Conservation (phyloP, 2,797 vertebrate species). For the Erpetoichthys calabaricus region DNA sequence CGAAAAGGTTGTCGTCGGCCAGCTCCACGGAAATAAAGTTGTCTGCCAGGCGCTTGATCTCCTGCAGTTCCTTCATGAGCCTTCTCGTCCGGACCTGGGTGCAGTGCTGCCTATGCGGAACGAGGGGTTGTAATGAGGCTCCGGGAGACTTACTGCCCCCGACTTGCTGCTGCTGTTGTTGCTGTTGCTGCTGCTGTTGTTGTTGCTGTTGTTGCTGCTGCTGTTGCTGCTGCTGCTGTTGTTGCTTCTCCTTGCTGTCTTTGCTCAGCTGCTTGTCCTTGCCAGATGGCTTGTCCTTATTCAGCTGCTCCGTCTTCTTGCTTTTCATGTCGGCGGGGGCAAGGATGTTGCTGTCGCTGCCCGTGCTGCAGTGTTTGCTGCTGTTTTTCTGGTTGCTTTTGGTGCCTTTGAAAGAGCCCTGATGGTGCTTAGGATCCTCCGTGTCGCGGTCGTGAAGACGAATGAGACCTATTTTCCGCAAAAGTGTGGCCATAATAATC, state of each 20-base stretch:
- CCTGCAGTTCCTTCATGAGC: slow-evolving; percentile 98
- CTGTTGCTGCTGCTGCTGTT: slow-evolving; percentile 5
- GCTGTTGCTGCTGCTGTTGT: slow-evolving; percentile 2
- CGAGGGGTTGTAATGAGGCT: slow-evolving; percentile 52
- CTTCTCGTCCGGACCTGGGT: slow-evolving; percentile 89
- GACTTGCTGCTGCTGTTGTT: slow-evolving; percentile 27
- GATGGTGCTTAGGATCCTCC: slow-evolving; percentile 91
- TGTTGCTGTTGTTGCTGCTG: slow-evolving; percentile 12
- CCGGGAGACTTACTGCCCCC: slow-evolving; percentile 45
- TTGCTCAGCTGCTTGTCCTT: slow-evolving; percentile 52
- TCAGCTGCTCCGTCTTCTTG: slow-evolving; percentile 67
- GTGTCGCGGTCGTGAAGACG: slow-evolving; percentile 94
- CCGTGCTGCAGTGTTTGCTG: slow-evolving; percentile 67
- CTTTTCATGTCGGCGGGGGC: slow-evolving; percentile 67
- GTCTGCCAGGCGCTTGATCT: slow-evolving; percentile 90
- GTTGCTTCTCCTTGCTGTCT: slow-evolving; percentile 53
- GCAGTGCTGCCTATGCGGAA: slow-evolving; percentile 80
- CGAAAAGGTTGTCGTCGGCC: slow-evolving; percentile 95
- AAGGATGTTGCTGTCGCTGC: slow-evolving; percentile 52
- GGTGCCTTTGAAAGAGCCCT: slow-evolving; percentile 75
- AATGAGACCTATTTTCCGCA: slow-evolving; percentile 94
- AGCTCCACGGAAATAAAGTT: slow-evolving; percentile 97
- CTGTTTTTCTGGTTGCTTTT: slow-evolving; percentile 72
- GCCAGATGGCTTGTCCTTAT: slow-evolving; percentile 52
- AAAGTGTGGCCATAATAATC: slow-evolving; percentile 76